Conservation (phyloP, 2,113 vertebrate genomes). For the Sterna hirundo region DNA sequence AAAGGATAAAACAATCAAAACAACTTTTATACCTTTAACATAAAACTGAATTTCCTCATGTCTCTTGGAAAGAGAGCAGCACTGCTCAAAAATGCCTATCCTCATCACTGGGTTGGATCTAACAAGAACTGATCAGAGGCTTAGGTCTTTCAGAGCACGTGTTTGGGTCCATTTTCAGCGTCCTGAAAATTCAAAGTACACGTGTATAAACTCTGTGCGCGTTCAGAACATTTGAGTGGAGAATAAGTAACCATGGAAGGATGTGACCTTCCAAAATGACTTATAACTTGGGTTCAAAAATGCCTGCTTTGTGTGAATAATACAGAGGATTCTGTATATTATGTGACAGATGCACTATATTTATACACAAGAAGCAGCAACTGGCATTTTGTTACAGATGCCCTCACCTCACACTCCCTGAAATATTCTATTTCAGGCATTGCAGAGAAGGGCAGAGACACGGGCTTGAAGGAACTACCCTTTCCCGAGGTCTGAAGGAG, state of each 20-base stretch:
- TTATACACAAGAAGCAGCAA: conserved; percentile 12
- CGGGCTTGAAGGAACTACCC: neutral
- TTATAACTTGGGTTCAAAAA: conserved; percentile 4
- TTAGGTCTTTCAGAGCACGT: neutral
- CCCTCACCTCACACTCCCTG: neutral
- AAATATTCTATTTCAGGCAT: conserved; percentile 29
- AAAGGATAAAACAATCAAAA: neutral
- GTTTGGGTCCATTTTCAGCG: neutral
- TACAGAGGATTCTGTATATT: conserved; percentile 1
- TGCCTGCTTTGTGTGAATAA: conserved; percentile 2
- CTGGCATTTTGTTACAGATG: neutral
- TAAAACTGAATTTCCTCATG: neutral
- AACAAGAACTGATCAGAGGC: neutral
- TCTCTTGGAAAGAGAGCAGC: neutral
- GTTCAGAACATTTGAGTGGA: neutral
- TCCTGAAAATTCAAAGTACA: neutral
- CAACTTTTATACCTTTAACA: neutral
- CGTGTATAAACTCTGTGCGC: neutral
- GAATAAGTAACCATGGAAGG: neutral
- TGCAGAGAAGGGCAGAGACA: neutral
- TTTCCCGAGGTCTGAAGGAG: neutral
- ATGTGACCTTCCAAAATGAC: conserved; percentile 29
- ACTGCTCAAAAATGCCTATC: neutral
- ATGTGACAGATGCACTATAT: conserved; percentile 6
- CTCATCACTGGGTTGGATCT: neutral